These are phyloP conservation scores for Scaeva pyrastri DNA, from an alignment of 2,888 invertebrate genomes.

Conservation along the genomic window DNA sequence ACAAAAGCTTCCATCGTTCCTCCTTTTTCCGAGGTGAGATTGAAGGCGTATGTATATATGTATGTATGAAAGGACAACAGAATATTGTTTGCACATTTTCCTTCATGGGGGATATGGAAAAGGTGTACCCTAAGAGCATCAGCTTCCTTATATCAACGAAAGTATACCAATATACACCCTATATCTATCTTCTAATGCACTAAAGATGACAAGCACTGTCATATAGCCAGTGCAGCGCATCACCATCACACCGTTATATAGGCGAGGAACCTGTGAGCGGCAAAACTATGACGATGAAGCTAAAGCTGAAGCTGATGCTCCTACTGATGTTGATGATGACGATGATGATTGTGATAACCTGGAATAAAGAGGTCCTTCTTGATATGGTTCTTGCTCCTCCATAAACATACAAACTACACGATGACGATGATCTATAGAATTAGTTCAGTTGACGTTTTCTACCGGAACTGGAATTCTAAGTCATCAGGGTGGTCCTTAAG, in stretches of 20 bases:
- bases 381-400: background rate
- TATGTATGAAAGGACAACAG: slow-evolving; percentile 2
- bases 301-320: slow-evolving; percentile 6
- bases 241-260: background rate
- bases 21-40: slow-evolving; percentile 27
- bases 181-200: slow-evolving; percentile 19
- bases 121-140: slow-evolving; percentile 22
- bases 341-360: slow-evolving; percentile 44
- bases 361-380: slow-evolving; percentile 42
- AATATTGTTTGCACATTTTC: slow-evolving; percentile 58
- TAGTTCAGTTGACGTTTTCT: slow-evolving; percentile 60
- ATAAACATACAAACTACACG: background rate
- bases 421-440: slow-evolving; percentile 56
- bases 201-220: slow-evolving; percentile 44
- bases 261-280: background rate
- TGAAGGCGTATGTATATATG: background rate
- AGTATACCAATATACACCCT: too few species aligned
- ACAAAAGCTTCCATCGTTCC: slow-evolving; percentile 48
- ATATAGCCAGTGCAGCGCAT: background rate
- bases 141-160: slow-evolving; percentile 25
- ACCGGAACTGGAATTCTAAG: slow-evolving; percentile 30
- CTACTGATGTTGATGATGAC: background rate
- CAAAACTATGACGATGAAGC: slow-evolving; percentile 25
- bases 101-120: slow-evolving; percentile 28
- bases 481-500: slow-evolving; percentile 51